Evolutionary conservation across 2,888 invertebrate species (phyloP), one percentile per base, ranked within the genome.

Genomic region (Tyria jacobaeae): DNA sequence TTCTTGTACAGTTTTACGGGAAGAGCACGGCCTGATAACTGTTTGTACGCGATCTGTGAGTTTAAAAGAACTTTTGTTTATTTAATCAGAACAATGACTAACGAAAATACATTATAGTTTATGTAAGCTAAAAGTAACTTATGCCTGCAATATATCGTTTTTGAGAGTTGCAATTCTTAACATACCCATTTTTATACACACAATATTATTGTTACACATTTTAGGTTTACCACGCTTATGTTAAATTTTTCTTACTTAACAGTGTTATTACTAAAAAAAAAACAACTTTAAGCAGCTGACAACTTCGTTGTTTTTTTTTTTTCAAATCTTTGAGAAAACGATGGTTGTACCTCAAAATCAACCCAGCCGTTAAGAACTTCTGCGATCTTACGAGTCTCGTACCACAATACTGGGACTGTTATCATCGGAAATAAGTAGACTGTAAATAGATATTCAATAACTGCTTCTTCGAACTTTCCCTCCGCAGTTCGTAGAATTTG

Each of bases 371-470:
- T 96, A 44, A 95, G 89, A 37, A 95, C 94, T 17, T 78, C 82
- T 0, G 95, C 95, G 57, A 96, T 94, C 83, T 96, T 96, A n/a
- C 88, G 87, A 0, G 96, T 94, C 80, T 96, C 96, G 73, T 95
- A 95, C 95, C 96, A 96, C 60, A 96, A 85, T 51, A 96, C 92
- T 0, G 96, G 96, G 49, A 96, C 94, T 0, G 94, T 86, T 15
- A 95, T 85, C 76, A 96, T 92, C 0, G 96, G 96, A 64, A 96
- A 91, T 64, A 96, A 90, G 80, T 96, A 96, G 0, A 96, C 96
- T n/a, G 96, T 94, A 75, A 96, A 96, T 0, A 96, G 89, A 79
- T 96, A 96, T 62, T 96, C 96, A 75, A 96, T 96, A 0, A 96
- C 96, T 0, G 96, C 96, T 84, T 96, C 96, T 75, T 96, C 96